phyloP scores from a whole-genome alignment of 1,140 invertebrate genomes.

The Trachymyrmex septentrionalis region DNA sequence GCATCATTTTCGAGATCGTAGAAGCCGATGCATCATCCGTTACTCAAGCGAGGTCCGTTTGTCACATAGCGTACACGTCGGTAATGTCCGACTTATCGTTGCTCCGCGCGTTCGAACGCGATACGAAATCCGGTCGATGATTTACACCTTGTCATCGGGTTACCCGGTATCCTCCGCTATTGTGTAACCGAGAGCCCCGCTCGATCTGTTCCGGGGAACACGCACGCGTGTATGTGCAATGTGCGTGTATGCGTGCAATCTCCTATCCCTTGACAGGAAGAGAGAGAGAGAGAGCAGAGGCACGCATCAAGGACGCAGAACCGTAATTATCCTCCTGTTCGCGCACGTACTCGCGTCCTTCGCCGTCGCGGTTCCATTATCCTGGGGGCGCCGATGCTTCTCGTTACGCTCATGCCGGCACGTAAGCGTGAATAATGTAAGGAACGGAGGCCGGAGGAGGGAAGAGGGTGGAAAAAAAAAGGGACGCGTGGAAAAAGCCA shows the following conservation, averaged over 20 bases:
- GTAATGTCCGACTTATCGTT: conserved; percentile 71
- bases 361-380: conserved; percentile 51
- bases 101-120: conserved; percentile 62
- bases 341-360: conserved; percentile 6
- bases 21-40: conserved; percentile 52
- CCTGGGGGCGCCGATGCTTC: conserved; percentile 56
- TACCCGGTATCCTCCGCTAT: conserved; percentile 66
- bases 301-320: conserved; percentile 68
- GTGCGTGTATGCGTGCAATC: neutral
- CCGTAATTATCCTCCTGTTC: conserved; percentile 72
- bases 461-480: conserved; percentile 39
- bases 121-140: conserved; percentile 67
- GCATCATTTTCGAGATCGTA: conserved; percentile 57
- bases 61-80: conserved; percentile 51
- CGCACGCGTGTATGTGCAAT: neutral
- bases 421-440: conserved; percentile 75
- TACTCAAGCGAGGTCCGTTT: conserved; percentile 61
- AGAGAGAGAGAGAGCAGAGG: conserved; percentile 65
- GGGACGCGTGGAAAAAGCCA: conserved; percentile 68
- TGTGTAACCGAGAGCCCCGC: conserved; percentile 38
- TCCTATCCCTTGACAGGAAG: conserved; percentile 10
- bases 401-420: conserved; percentile 67
- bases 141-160: conserved; percentile 75
- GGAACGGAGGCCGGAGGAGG: conserved; percentile 25
- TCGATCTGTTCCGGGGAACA: conserved; percentile 4